Base-by-base conservation (phyloP, 2,888 invertebrate genomes). In the Pharmacophagus antenor region DNA sequence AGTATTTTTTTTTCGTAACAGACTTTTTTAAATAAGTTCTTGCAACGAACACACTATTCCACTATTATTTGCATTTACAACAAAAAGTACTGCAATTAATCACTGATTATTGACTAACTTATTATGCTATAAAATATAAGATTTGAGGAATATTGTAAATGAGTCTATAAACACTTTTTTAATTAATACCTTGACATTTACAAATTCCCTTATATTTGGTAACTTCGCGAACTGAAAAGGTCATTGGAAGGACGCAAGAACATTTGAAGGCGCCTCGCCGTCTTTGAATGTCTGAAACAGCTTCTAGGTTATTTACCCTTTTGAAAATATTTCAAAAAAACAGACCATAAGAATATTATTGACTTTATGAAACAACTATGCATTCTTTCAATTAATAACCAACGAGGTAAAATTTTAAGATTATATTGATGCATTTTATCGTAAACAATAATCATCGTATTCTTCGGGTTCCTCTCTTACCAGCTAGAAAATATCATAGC, bases 241-340 rank as follows among this genome's bases (percentile, higher is more conserved):
- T 79, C 71, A 67, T 63, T 64, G 74, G 70, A 74, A 80, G 78
- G 82, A 61, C 71, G 63, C 44, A 31, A 69, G 69, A 72, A 64
- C 67, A 69, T 61, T 65, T 59, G 56, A 51, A 63, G 63, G 58
- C 63, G 62, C 56, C 61, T 37, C 51, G 20, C 27, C 47, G 63
- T 65, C 65, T 62, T 54, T 27, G 56, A 48, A 48, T 21, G 21
- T 56, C 41, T 42, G 54, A 41, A 53, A 48, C 23, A 42, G 18
- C 41, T 54, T 54, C 18, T 21, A 42, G 56, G 56, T 27, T 48
- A 31, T 56, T 56, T 27, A 61, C 56, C 56, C 56, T 52, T 52
- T 48, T 31, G 8, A 22, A 49, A 1, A 22, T 7, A 27, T 17
- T 47, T 18, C 15, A n/a, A 15, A 31, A 12, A 31, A 31, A 3